Evolutionary conservation across 2,113 vertebrate genomes (phyloP).

Genomic region (Elachura formosa): DNA sequence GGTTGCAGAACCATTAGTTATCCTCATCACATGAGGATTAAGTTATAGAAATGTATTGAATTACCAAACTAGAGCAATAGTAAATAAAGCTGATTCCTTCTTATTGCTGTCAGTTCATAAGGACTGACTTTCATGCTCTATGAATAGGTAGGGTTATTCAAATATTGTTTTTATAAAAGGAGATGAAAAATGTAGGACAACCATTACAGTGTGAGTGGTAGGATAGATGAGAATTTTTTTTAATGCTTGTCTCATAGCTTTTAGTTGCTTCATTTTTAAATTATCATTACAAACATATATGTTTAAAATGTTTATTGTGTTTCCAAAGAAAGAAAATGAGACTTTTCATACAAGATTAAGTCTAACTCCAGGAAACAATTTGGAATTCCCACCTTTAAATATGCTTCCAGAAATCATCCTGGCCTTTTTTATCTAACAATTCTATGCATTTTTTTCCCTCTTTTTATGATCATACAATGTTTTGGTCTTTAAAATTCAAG

Average conservation of each 20-base stretch:
- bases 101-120: slow-evolving; percentile 68
- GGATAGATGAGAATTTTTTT: neutral
- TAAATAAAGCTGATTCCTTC: slow-evolving; percentile 72
- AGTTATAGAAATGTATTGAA: slow-evolving; percentile 68
- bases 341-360: slow-evolving; percentile 13
- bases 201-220: slow-evolving; percentile 48
- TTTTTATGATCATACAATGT: neutral
- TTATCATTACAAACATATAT: neutral
- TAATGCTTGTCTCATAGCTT: slow-evolving; percentile 10
- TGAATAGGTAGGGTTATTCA: slow-evolving; percentile 58
- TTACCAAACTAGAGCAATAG: slow-evolving; percentile 65
- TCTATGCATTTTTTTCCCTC: neutral
- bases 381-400: neutral
- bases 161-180: slow-evolving; percentile 54
- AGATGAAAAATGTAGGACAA: slow-evolving; percentile 46
- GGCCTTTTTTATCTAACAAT: neutral
- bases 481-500: neutral
- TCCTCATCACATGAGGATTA: slow-evolving; percentile 71
- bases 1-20: slow-evolving; percentile 49
- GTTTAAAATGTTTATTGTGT: neutral
- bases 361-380: neutral
- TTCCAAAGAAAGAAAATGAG: neutral
- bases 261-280: neutral
- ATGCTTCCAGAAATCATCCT: neutral
- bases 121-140: slow-evolving; percentile 56